Percentiles rank a stretch among this genome's conserved stretches.
Conservation (phyloP, 1,140 invertebrate genomes). For the Bombyx mori region ASM3026992v2 NC_085117.1:7158501-7159000, state of each 20-base stretch:
- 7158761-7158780: slow-evolving; percentile 31
- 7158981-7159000: slow-evolving; percentile 42
- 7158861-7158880: slow-evolving; percentile 24
- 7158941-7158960: slow-evolving; percentile 30
- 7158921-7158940: slow-evolving; percentile 32
- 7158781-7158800: slow-evolving; percentile 40
- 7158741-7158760: slow-evolving; percentile 29
- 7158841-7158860: slow-evolving; percentile 30
- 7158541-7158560: slow-evolving; percentile 21
- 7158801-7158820: slow-evolving; percentile 29
- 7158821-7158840: slow-evolving; percentile 36
- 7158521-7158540: slow-evolving; percentile 21
- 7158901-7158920: slow-evolving; percentile 30
- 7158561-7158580: slow-evolving; percentile 19
- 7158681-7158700: slow-evolving; percentile 34
- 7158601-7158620: slow-evolving; percentile 26
- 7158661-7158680: slow-evolving; percentile 29
- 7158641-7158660: slow-evolving; percentile 33
- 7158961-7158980: slow-evolving; percentile 30
- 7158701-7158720: slow-evolving; percentile 48
- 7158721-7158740: slow-evolving; percentile 33
- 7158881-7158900: slow-evolving; percentile 32
- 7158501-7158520: slow-evolving; percentile 24
- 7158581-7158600: slow-evolving; percentile 26
- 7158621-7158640: slow-evolving; percentile 26